Conservation (phyloP, 1,140 invertebrate species). For the Melipona quadrifasciata region DNA sequence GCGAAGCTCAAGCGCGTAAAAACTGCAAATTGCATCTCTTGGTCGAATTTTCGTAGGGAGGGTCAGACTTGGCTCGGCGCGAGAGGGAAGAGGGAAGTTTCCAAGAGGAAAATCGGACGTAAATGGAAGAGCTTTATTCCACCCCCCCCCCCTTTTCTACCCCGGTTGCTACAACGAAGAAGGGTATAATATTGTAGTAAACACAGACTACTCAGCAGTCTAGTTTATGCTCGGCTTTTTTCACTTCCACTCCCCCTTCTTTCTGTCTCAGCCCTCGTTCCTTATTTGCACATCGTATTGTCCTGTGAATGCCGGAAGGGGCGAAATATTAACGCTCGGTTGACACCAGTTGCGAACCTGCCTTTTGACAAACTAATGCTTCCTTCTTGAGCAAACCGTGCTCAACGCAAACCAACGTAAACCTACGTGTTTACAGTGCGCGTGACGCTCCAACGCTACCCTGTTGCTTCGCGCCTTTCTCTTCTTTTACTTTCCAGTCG, state of each 20-base stretch:
- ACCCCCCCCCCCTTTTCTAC: background rate
- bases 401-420: background rate
- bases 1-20: background rate
- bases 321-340: conserved; percentile 39
- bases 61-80: background rate
- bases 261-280: background rate
- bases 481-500: too few relatives aligned
- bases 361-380: conserved; percentile 17
- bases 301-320: conserved; percentile 14
- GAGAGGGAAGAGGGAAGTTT: background rate
- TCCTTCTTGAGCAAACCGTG: background rate
- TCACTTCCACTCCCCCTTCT: background rate
- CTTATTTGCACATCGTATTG: conserved; percentile 42
- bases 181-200: conserved; percentile 37
- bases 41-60: background rate
- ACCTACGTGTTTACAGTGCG: too few relatives aligned
- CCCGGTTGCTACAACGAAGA: background rate
- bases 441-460: too few relatives aligned
- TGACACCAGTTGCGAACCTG: conserved; percentile 22
- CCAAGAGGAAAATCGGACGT: conserved; percentile 9
- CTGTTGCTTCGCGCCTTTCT: too few relatives aligned
- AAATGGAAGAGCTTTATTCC: conserved; percentile 19
- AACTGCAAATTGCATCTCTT: background rate
- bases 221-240: conserved; percentile 28
- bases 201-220: conserved; percentile 26